Percentiles rank a stretch among this genome's conserved stretches.
These are phyloP conservation scores for Mycetomoellerius zeteki DNA, from an alignment of 1,140 invertebrate species.

Conservation along the genomic window DNA sequence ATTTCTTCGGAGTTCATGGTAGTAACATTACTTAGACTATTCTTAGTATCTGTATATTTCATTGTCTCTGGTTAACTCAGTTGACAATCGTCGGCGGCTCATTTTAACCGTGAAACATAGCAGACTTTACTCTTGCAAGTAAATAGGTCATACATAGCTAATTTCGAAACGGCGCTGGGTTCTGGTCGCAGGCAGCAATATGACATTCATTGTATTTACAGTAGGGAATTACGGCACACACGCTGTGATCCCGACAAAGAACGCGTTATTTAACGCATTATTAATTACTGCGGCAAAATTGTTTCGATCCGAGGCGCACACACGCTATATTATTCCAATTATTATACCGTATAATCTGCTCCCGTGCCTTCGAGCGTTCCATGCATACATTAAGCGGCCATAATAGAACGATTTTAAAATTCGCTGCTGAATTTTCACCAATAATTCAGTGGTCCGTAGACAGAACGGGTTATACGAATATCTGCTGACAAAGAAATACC, in stretches of 20 bases:
- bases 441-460: conserved; percentile 28
- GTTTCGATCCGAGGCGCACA: conserved; percentile 46
- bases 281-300: conserved; percentile 59
- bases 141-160: conserved; percentile 70
- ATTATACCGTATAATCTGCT: conserved; percentile 48
- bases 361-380: conserved; percentile 39
- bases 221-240: conserved; percentile 35
- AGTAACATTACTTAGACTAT: conserved; percentile 5
- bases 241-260: conserved; percentile 41
- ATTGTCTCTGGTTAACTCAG: conserved; percentile 21
- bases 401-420: conserved; percentile 56
- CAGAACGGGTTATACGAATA: not conserved
- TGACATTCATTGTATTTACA: conserved; percentile 63
- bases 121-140: conserved; percentile 61
- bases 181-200: conserved; percentile 30
- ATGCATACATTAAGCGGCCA: conserved; percentile 51
- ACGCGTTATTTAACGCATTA: conserved; percentile 61
- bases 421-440: conserved; percentile 43
- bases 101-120: conserved; percentile 44
- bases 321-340: conserved; percentile 52
- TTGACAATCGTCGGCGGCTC: conserved; percentile 36
- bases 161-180: conserved; percentile 40
- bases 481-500: conserved; percentile 11
- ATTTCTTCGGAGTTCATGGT: not conserved
- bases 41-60: conserved; percentile 4